Percentiles rank a stretch among this genome's conserved stretches.
These are phyloP conservation scores for Isichthys henryi DNA, from an alignment of 2,113 vertebrate species.

Conservation along the genomic window DNA sequence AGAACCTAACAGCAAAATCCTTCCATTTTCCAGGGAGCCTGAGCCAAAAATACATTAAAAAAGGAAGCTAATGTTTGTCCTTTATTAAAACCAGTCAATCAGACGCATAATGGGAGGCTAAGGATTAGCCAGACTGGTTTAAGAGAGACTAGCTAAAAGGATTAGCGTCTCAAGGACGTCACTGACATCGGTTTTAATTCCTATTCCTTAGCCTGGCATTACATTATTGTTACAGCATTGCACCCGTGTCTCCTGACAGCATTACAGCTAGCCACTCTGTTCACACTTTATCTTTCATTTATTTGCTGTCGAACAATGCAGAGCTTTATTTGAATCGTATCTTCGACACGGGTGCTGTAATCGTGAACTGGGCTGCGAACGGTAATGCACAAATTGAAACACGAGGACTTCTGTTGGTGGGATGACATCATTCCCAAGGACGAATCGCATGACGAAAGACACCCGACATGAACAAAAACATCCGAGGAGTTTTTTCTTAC, in stretches of 20 bases:
- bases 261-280: neutral
- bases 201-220: neutral
- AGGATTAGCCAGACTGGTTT: conserved; percentile 9
- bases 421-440: neutral
- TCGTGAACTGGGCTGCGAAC: neutral
- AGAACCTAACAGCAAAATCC: conserved; percentile 33
- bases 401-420: neutral
- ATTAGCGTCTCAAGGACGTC: neutral
- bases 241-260: neutral
- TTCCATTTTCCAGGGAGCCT: conserved; percentile 17
- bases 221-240: conserved; percentile 3
- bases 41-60: neutral
- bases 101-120: neutral
- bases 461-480: neutral
- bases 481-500: neutral
- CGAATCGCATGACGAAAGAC: neutral
- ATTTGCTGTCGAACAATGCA: neutral
- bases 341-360: neutral
- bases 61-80: neutral
- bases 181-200: conserved; percentile 18
- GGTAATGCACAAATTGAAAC: neutral
- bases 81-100: conserved; percentile 13
- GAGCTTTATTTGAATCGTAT: neutral
- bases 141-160: neutral
- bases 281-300: neutral